Base-by-base conservation (phyloP, 2,113 vertebrate genomes). In the Acrocephalus arundinaceus region DNA sequence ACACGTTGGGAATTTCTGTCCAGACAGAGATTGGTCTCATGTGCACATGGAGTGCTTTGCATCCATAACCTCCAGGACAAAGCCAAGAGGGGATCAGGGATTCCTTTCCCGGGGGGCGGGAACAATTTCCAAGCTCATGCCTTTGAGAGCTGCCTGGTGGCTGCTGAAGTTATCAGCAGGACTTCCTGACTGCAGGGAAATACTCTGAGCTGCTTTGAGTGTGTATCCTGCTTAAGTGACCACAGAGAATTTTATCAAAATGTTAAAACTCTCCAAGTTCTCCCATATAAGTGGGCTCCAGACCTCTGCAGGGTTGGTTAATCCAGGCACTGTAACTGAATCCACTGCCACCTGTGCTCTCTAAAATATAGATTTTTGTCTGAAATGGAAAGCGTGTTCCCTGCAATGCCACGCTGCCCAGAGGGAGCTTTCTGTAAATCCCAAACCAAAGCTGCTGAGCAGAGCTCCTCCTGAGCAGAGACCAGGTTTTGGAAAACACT, bases 191-290 rank as follows among this genome's bases (percentile, higher is more conserved):
- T 5, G 41, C 83, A 76, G 73, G 51, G 74, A 57, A 77, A 82
- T 22, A 14, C 46, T 16, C 66, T 54, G 89, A 72, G 89, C 55
- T 30, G 43, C 67, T 75, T 49, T 33, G 28, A 61, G 84, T 37
- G 48, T 3, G 16, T 11, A n/a, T 74, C 73, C 87, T 74, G 51
- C 28, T 67, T 22, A 66, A 87, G 39, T 11, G 67, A 33, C 27
- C 37, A 52, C 35, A 79, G 35, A 95, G 92, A 85, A 24, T 76
- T 79, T 84, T 82, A 85, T 75, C 87, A 89, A 92, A 92, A 83
- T 30, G 51, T 45, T 66, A 31, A 79, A 39, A 41, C 31, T 30
- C 31, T 77, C 84, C 55, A 68, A 73, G 85, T 28, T 85, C 74
- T 94, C 54, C 41, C 16, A 2, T 2, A 1, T 4, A 48, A 88